Base-by-base conservation (phyloP, 2,888 invertebrate species). In the Aphelenchoides bicaudatus region DNA sequence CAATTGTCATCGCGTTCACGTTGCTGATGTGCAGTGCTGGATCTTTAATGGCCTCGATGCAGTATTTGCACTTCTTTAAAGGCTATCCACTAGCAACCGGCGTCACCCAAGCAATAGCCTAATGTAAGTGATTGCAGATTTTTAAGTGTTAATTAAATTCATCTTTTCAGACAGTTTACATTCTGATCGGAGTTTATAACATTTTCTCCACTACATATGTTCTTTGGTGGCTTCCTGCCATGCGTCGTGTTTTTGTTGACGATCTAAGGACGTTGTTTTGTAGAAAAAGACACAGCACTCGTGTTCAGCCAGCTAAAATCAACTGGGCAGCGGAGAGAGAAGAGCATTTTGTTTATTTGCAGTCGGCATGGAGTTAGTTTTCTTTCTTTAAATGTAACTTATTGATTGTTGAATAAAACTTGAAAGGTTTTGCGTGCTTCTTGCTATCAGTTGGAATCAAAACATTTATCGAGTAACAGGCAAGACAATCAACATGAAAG, bases 81-180 rank as follows among this genome's bases (percentile, higher is more conserved):
- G 34, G 34, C 34, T 34, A 34, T 34, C 34, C 10, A 25, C 23
- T 43, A 6, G 43, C 43, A 10, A 43, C 43, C 23, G 43, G 43
- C 23, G 6, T 43, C 10, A 43, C 43, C 10, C 43, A 43, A 43
- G 43, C n/a, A n/a, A 8, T 43, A 6, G 43, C 43, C n/a, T 10
- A 43, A 25, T 43, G 43, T 43, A 43, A 19, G 43, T 43, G 43
- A n/a, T n/a, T n/a, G n/a, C n/a, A n/a, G n/a, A n/a, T n/a, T n/a
- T n/a, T n/a, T n/a, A n/a, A n/a, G n/a, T n/a, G n/a, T n/a, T n/a
- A n/a, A n/a, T n/a, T n/a, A n/a, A n/a, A n/a, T n/a, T n/a, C n/a
- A n/a, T n/a, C n/a, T n/a, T 43, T 43, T 6, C 23, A 43, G 43
- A 25, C 43, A 6, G 25, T 43, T n/a, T 43, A 43, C 43, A 25